Conservation (phyloP, 1,140 invertebrate genomes). For the Steinernema khuongi region DNA sequence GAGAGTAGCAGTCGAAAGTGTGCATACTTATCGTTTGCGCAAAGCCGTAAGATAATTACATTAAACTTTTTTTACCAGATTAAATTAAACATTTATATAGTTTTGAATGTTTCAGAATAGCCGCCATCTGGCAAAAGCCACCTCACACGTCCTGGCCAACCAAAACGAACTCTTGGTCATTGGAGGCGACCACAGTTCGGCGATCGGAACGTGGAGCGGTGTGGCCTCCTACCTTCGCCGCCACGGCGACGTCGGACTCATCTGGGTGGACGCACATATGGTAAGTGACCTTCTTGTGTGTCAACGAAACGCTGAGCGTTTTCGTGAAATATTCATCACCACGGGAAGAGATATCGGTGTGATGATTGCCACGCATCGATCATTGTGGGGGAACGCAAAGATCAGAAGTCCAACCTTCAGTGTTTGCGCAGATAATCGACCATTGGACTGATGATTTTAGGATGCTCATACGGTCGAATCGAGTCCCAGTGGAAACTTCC, state of each 20-base stretch:
- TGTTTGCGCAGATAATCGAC: too few species aligned
- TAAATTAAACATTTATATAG: conserved; percentile 1
- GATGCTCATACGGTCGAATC: conserved; percentile 46
- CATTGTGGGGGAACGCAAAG: neutral
- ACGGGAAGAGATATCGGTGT: too few species aligned
- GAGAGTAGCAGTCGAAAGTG: too few species aligned
- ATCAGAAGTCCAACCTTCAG: conserved; percentile 4
- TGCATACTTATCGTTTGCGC: too few species aligned
- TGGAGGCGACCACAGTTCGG: conserved; percentile 50
- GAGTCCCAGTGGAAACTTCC: conserved; percentile 43
- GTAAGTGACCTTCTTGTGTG: conserved; percentile 26
- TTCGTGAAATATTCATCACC: neutral
- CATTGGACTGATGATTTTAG: conserved; percentile 28
- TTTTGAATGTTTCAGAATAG: conserved; percentile 30
- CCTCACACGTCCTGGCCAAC: conserved; percentile 25
- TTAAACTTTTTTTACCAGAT: neutral
- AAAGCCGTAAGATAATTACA: neutral
- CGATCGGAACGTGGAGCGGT: conserved; percentile 51
- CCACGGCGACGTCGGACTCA: conserved; percentile 45
- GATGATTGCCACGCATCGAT: neutral
- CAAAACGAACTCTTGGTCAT: conserved; percentile 44
- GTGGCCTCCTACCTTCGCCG: conserved; percentile 39
- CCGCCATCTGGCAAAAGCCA: conserved; percentile 33
- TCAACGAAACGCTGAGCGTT: neutral
- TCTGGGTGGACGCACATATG: conserved; percentile 54